Evolutionary conservation across 2,113 vertebrate genomes (phyloP), one percentile per base, ranked within the genome.

Genomic region (Triplophysa rosa): DNA sequence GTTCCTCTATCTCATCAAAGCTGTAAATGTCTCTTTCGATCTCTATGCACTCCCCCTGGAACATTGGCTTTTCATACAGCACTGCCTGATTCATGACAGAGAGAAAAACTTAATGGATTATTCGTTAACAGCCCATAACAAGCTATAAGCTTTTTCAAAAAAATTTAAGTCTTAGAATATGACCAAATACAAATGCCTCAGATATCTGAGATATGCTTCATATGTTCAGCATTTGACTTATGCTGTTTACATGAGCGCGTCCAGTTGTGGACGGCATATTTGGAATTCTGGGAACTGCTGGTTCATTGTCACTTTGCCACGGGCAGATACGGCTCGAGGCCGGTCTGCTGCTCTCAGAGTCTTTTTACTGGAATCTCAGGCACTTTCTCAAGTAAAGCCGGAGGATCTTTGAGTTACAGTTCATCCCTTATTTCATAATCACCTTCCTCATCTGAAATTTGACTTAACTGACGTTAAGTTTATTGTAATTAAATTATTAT

Each of bases 41-140:
- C 87, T 97, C 95, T 77, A 95, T 5, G 21, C 88, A 88, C 80
- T 87, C 88, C 33, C 98, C 97, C 76, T 95, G 92, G 89, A 98
- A 98, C 84, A 91, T 92, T 54, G 96, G 94, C 86, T 96, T 96
- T 87, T 98, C 95, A 78, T 94, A 98, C 83, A 96, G 29, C 13
- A 98, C 37, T 0, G 93, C 91, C 98, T 99, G 80, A 14, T 19
- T 61, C 29, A 16, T 37, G 13, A 68, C 4, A n/a, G 40, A 17
- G 29, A 33, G n/a, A 23, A 24, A 64, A 19, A 64, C n/a, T 5
- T 42, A 42, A 42, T 42, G 9, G 42, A 52, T 49, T 14, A 14
- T 16, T 49, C 13, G 10, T 62, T 24, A 45, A 74, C 8, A 62
- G 11, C 33, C 26, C 26, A 29, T 29, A 29, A 29, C 26, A 29